Evolutionary conservation across 1,140 invertebrate species (phyloP).

Genomic region (Lordiphosa clarofinis): DNA sequence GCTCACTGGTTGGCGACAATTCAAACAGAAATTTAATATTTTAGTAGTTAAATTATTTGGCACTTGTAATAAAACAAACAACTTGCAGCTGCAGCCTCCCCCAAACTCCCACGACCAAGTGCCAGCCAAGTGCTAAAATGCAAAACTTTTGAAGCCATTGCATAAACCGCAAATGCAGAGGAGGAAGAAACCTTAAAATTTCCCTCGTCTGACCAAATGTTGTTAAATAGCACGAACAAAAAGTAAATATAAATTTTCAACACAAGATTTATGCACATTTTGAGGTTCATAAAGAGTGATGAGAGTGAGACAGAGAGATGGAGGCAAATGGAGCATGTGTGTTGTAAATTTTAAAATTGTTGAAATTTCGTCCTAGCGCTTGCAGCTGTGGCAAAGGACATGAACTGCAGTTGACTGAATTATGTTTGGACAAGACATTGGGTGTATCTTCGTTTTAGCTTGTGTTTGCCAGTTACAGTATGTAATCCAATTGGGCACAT

Average conservation of each 20-base stretch:
- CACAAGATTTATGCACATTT: constrained; percentile 75
- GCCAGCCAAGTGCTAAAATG: constrained; percentile 65
- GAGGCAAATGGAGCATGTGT: constrained; percentile 43
- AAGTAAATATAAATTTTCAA: constrained; percentile 71
- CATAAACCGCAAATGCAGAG: constrained; percentile 49
- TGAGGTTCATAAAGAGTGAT: constrained; percentile 33
- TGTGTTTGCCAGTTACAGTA: background rate
- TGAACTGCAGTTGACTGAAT: constrained; percentile 59
- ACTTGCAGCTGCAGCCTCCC: constrained; percentile 40
- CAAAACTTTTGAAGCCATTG: constrained; percentile 57
- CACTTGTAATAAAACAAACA: constrained; percentile 77
- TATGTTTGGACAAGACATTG: constrained; percentile 57
- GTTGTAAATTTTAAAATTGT: constrained; percentile 72
- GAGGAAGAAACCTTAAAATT: constrained; percentile 37
- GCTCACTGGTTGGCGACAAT: constrained; percentile 44
- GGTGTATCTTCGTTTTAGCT: constrained; percentile 29
- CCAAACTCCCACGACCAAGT: constrained; percentile 40
- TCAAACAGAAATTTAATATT: constrained; percentile 76
- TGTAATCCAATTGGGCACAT: constrained; percentile 44
- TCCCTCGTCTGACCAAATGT: constrained; percentile 61
- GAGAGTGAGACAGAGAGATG: background rate
- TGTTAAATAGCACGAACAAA: constrained; percentile 73
- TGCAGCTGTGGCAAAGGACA: constrained; percentile 45
- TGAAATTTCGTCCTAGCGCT: constrained; percentile 55
- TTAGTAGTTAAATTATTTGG: constrained; percentile 77